phyloP scores from a whole-genome alignment of 2,113 vertebrate species.

The Podarcis muralis region DNA sequence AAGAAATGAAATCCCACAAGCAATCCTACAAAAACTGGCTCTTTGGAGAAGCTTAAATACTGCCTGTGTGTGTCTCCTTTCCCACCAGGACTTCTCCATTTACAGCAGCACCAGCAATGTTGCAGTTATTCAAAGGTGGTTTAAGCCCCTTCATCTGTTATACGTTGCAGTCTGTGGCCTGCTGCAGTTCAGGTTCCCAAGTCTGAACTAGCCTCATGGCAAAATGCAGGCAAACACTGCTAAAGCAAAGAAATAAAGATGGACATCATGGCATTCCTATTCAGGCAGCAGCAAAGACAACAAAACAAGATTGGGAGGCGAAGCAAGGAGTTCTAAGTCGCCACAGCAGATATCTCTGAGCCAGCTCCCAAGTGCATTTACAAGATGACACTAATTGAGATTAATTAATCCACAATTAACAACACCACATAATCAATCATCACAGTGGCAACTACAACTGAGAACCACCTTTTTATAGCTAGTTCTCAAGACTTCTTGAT shows the following conservation, averaged over 20 bases:
- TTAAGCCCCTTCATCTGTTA: background rate
- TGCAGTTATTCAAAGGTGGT: fast-evolving
- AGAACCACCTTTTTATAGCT: background rate
- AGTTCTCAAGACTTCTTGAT: background rate
- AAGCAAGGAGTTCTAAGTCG: background rate
- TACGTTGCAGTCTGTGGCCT: fast-evolving
- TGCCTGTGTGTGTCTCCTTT: background rate
- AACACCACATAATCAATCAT: background rate
- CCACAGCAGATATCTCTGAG: background rate
- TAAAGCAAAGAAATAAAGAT: background rate
- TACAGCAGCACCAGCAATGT: background rate
- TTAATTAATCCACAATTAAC: background rate
- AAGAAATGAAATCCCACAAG: background rate
- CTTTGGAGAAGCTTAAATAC: background rate
- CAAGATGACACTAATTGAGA: background rate
- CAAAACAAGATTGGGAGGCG: background rate
- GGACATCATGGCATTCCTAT: background rate
- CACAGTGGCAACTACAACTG: background rate
- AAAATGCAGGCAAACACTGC: background rate
- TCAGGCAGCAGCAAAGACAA: background rate
- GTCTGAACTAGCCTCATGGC: fast-evolving
- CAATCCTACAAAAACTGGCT: background rate
- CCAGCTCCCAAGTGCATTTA: background rate
- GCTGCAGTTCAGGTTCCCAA: fast-evolving
- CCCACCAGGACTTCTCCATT: background rate